Evolutionary conservation across 2,888 invertebrate species (phyloP).

Genomic region (Drosophila fulvimacula): DNA sequence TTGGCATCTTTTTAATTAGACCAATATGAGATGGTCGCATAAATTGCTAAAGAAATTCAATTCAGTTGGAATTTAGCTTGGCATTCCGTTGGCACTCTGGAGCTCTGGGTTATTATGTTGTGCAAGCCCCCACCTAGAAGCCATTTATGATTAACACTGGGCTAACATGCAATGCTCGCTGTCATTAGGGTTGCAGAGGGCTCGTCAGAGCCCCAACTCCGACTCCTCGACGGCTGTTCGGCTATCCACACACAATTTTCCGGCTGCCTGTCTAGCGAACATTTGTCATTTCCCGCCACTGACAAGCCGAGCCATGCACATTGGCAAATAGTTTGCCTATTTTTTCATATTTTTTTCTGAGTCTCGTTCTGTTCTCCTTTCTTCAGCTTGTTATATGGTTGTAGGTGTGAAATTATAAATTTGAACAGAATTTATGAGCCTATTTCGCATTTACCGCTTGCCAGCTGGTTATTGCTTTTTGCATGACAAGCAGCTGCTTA

Average conservation of each 20-base stretch:
- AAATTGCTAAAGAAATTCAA: conserved; percentile 53
- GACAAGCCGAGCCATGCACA: conserved; percentile 71
- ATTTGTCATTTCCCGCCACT: conserved; percentile 73
- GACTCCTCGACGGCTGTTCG: conserved; percentile 6
- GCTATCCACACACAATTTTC: conserved; percentile 49
- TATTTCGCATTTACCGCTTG: conserved; percentile 51
- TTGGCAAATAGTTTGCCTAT: conserved; percentile 70
- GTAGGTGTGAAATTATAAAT: conserved; percentile 79
- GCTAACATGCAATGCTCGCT: conserved; percentile 72
- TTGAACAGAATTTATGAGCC: conserved; percentile 69
- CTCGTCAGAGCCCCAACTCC: conserved; percentile 14
- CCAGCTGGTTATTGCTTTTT: conserved; percentile 50
- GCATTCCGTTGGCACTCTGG: conserved; percentile 16
- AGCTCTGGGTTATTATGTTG: conserved; percentile 27
- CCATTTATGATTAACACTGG: conserved; percentile 75
- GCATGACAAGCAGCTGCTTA: conserved; percentile 42
- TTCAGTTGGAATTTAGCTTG: conserved; percentile 3
- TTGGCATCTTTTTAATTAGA: conserved; percentile 56
- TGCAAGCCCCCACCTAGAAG: conserved; percentile 17
- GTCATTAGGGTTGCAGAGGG: conserved; percentile 63
- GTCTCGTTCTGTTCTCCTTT: conserved; percentile 12
- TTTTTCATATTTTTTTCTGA: conserved; percentile 18
- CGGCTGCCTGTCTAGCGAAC: conserved; percentile 72
- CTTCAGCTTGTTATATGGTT: conserved; percentile 51
- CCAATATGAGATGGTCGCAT: conserved; percentile 59